Conservation (phyloP, 2,888 invertebrate species). For the Pharmacophagus antenor region DNA sequence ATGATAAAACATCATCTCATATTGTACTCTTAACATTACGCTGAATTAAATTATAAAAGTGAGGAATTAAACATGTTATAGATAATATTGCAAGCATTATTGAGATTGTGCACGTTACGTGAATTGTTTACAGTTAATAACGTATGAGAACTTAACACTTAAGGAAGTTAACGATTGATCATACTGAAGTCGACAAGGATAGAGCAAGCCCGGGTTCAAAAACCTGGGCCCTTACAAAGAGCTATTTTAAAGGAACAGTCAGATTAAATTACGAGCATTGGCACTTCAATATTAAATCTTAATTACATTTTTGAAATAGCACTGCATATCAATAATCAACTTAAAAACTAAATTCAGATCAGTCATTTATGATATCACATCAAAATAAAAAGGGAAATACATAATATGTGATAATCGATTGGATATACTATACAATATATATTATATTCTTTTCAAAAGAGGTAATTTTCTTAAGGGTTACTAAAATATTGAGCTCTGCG, state of each 20-base stretch:
- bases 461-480: constrained; percentile 81
- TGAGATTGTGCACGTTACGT: constrained; percentile 80
- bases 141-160: constrained; percentile 56
- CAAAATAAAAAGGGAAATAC: constrained; percentile 82
- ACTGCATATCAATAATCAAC: constrained; percentile 81
- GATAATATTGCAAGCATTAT: constrained; percentile 80
- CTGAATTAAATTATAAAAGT: constrained; percentile 71
- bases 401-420: constrained; percentile 76
- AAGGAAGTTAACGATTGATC: constrained; percentile 60
- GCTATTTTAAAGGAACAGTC: constrained; percentile 76
- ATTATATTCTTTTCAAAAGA: constrained; percentile 79
- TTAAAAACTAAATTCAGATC: constrained; percentile 83
- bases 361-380: constrained; percentile 84
- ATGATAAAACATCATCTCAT: constrained; percentile 80
- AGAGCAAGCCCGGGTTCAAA: constrained; percentile 33
- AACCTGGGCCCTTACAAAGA: constrained; percentile 46
- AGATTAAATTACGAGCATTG: constrained; percentile 82
- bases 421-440: constrained; percentile 75
- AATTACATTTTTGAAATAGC: constrained; percentile 80
- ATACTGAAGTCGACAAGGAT: constrained; percentile 59
- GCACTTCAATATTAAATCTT: constrained; percentile 81
- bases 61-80: constrained; percentile 71
- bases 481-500: constrained; percentile 82
- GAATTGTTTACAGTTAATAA: constrained; percentile 56
- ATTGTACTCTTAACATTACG: constrained; percentile 82